Evolutionary conservation across 2,888 invertebrate genomes (phyloP), one percentile per base, ranked within the genome.

Genomic region (Lepidochrysops patricia): DNA sequence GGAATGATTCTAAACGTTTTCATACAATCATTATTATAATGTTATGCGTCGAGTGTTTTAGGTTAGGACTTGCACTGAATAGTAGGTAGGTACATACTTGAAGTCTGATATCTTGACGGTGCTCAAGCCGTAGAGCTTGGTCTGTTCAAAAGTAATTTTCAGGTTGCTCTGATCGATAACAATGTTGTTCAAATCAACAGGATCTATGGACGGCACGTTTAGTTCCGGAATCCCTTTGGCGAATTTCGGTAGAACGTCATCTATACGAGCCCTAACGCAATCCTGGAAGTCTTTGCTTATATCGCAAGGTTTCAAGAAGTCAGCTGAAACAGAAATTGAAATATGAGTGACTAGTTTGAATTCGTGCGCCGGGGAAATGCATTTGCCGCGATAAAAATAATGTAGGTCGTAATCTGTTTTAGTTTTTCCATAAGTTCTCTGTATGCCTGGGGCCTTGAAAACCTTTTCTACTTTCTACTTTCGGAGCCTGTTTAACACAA

Each of bases 81-180:
- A n/a, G n/a, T n/a, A n/a, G n/a, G n/a, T n/a, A n/a, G n/a, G n/a
- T 32, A 58, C 58, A 23, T 58, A 58, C 58, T 49, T 50, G 13
- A 50, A 49, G 5, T 49, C 48, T 0, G 32, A 49, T 12, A 58
- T 29, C 43, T 58, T 49, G 27, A 48, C 50, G n/a, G 25, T 25
- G 13, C 58, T 49, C 7, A 58, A 25, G n/a, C 54, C 60, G 9
- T 54, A 37, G 19, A 54, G 12, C 35, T 60, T 54, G 26, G 54
- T 60, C 5, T 52, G 13, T 9, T 34, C 27, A 15, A 60, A 49
- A 35, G 13, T 49, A 4, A 58, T 32, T 4, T 58, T 58, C 4
- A 58, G 32, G 32, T 50, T 50, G 25, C 9, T 48, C 13, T 50
- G 49, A 32, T 58, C 50, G 9, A 58, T 58, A 7, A 43, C 34